phyloP scores from a whole-genome alignment of 1,140 invertebrate species.

The Batillaria attramentaria region DNA sequence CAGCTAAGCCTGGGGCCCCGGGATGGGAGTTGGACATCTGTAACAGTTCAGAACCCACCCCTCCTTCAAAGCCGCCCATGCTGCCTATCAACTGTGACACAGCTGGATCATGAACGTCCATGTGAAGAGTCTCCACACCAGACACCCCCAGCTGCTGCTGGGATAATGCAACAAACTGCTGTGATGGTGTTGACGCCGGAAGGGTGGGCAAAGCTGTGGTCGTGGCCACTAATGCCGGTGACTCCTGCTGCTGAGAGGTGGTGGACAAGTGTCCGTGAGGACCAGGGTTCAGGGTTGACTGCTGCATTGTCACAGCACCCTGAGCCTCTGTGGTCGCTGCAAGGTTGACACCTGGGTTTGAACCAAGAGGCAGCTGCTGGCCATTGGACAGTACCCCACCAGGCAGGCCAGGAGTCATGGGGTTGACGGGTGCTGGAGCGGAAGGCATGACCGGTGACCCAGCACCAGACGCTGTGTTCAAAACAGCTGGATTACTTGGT shows the following conservation, averaged over 20 bases:
- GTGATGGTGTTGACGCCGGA: neutral
- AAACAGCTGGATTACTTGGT: neutral
- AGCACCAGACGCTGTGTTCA: constrained; percentile 15
- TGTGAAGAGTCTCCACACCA: neutral
- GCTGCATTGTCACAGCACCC: neutral
- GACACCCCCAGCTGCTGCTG: constrained; percentile 19
- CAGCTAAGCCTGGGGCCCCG: neutral
- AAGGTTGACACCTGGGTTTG: constrained; percentile 1
- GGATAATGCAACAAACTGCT: constrained; percentile 4
- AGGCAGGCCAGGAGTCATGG: constrained; percentile 28
- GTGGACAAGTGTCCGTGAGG: neutral
- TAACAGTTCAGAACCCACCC: constrained; percentile 24
- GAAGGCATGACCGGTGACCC: constrained; percentile 16
- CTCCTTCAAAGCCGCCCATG: constrained; percentile 24
- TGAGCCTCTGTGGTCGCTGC: neutral
- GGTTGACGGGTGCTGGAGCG: constrained; percentile 8
- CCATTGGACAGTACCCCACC: constrained; percentile 30
- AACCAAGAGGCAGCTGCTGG: constrained; percentile 23
- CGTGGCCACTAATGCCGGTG: neutral
- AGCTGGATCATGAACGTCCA: constrained; percentile 19
- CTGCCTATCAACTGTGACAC: constrained; percentile 24
- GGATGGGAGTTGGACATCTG: constrained; percentile 15
- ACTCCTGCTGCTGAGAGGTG: neutral
- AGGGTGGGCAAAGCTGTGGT: neutral
- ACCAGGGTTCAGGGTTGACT: neutral